These are phyloP conservation scores for Phaetusa simplex DNA, from an alignment of 2,113 vertebrate species.

Conservation along the genomic window DNA sequence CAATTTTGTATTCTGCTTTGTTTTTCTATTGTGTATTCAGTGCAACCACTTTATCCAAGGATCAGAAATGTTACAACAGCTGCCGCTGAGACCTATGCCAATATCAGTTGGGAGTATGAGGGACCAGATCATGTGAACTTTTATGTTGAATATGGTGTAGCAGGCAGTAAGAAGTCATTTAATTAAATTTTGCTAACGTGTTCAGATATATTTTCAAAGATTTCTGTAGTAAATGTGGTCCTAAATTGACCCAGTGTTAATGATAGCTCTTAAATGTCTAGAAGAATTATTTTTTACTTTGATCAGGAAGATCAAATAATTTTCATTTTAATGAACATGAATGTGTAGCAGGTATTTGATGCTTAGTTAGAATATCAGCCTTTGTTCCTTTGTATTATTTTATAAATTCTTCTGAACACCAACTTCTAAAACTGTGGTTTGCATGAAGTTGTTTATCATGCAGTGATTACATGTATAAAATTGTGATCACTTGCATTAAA, in stretches of 20 bases:
- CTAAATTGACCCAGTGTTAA: constrained; percentile 9
- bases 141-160: constrained; percentile 92
- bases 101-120: constrained; percentile 95
- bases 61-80: constrained; percentile 87
- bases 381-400: constrained; percentile 61
- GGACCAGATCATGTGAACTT: constrained; percentile 86
- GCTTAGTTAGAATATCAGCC: background rate
- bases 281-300: constrained; percentile 15
- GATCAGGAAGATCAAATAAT: background rate
- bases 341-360: background rate
- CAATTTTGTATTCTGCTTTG: constrained; percentile 73
- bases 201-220: constrained; percentile 47
- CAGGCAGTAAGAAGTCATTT: constrained; percentile 89
- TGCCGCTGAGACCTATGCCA: constrained; percentile 83
- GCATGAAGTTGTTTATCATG: background rate
- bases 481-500: background rate
- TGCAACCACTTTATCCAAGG: constrained; percentile 76
- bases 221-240: background rate
- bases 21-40: constrained; percentile 84
- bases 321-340: background rate
- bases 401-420: background rate
- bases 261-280: background rate
- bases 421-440: background rate
- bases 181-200: constrained; percentile 59
- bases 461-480: background rate